Evolutionary conservation across 2,797 vertebrate species (phyloP).

Genomic region (Gallinago nigripennis): DNA sequence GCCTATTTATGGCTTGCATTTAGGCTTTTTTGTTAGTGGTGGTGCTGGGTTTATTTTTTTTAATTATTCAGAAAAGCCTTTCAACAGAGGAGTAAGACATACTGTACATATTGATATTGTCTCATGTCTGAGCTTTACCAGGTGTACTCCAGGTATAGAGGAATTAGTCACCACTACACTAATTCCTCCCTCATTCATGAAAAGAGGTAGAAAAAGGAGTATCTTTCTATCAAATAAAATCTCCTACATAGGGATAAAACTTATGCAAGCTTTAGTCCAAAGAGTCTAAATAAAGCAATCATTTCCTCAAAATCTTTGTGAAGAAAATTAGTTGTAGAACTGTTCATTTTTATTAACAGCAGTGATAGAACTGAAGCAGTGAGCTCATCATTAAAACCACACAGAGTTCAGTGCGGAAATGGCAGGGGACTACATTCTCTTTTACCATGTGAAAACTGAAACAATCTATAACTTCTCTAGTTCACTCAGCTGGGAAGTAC

Average conservation of each 20-base stretch:
- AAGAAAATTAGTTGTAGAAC: not conserved
- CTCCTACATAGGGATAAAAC: not conserved
- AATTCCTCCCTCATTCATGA: not conserved
- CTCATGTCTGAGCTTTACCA: not conserved
- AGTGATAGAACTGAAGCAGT: not conserved
- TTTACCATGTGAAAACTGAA: not conserved
- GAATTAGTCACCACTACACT: not conserved
- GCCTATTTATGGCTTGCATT: not conserved
- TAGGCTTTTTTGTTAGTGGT: rapidly evolving
- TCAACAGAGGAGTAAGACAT: not conserved
- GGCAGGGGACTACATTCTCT: not conserved
- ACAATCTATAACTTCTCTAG: not conserved
- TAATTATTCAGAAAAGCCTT: not conserved
- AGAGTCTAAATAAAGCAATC: not conserved
- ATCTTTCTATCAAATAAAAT: not conserved
- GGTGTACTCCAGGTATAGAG: not conserved
- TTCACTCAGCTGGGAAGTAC: not conserved
- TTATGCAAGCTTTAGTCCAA: not conserved
- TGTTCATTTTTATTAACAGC: not conserved
- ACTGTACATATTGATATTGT: not conserved
- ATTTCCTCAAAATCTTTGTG: not conserved
- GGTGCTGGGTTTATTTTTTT: not conserved
- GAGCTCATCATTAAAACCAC: not conserved
- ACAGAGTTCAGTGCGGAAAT: not conserved
- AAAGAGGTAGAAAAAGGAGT: not conserved